Base-by-base conservation (phyloP, 2,797 vertebrate species). In the Pseudomugil gertrudae region DNA sequence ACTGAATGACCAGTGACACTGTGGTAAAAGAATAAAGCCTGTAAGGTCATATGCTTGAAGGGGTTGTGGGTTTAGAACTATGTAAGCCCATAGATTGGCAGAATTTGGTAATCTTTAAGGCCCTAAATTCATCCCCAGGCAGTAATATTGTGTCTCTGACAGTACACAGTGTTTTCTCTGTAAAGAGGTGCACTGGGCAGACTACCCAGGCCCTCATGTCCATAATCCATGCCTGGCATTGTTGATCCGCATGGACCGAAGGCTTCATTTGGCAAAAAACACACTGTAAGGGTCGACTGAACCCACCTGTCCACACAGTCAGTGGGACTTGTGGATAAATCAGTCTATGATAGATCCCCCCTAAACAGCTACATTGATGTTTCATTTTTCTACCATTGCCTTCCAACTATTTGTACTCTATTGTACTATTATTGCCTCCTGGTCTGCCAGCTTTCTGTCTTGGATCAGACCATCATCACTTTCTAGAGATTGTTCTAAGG, bases 291-390 rank as follows among this genome's bases (percentile, higher is more conserved):
- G 83, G 80, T 80, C 72, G 84, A 83, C 80, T 63, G 80, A 76
- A 81, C 79, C 81, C 86, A 88, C 87, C 91, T 90, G 89, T 87
- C 81, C 64, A 84, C 84, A 80, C 78, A 74, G 84, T 45, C 2
- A 52, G 81, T 86, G 71, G 86, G 83, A 91, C 86, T 88, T 80
- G 79, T 30, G 71, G 75, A 85, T 50, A 65, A 79, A 90, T 91
- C 87, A 80, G 79, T 87, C 81, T 79, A 56, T 54, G 81, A 79
- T 78, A 71, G 72, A 81, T 71, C 69, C 69, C 47, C 65, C 79
- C 75, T 84, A 81, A 51, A 15, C 81, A 81, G 79, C 32, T 57
- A 74, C 15, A n/a, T 30, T 58, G 48, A 79, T 72, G 69, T 76
- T 63, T 74, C 57, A 50, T 82, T 80, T 82, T 48, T 59, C 74